Base-by-base conservation (phyloP, 2,113 vertebrate species). In the Mionectes macconnelli region DNA sequence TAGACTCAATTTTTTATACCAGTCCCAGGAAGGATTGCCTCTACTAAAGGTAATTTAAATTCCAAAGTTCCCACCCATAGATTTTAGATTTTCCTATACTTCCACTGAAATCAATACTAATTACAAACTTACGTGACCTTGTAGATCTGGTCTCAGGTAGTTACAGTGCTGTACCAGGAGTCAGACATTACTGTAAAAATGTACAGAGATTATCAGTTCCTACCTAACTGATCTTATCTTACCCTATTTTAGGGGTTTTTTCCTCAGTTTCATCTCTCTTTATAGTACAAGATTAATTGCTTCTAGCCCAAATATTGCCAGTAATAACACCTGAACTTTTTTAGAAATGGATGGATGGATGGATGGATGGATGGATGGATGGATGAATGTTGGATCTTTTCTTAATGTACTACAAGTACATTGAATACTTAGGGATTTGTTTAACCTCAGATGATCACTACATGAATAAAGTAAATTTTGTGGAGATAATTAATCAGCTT, bases 401-500 rank as follows among this genome's bases (percentile, higher is more conserved):
- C 93, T 87, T 95, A 96, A 95, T 80, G 57, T 73, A 78, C 64
- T 83, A 84, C 62, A 87, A 80, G 84, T 73, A 62, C 59, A 86
- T 84, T 89, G 87, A 94, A 94, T 79, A 77, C 81, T 96, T 85
- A 57, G 47, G 63, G 73, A 95, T 94, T 96, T 92, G 55, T 95
- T 96, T 96, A 96, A 96, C 84, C 69, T 96, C 79, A 82, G 57
- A 83, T 91, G 84, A 96, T 94, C 53, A 40, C 19, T 87, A 84
- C 66, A 93, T 56, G 87, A 95, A 93, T 91, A 93, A 96, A 95
- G 66, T 59, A 97, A 93, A 96, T 96, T 95, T 95, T 91, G 73
- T 90, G 63, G 45, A 93, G 73, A 94, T 90, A 96, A 97, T 96
- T 96, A 96, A 96, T 96, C 93, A 96, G 33, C 55, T 94, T 96